These are phyloP conservation scores for Drosophila orosa DNA, from an alignment of 1,140 invertebrate species.

Conservation along the genomic window DNA sequence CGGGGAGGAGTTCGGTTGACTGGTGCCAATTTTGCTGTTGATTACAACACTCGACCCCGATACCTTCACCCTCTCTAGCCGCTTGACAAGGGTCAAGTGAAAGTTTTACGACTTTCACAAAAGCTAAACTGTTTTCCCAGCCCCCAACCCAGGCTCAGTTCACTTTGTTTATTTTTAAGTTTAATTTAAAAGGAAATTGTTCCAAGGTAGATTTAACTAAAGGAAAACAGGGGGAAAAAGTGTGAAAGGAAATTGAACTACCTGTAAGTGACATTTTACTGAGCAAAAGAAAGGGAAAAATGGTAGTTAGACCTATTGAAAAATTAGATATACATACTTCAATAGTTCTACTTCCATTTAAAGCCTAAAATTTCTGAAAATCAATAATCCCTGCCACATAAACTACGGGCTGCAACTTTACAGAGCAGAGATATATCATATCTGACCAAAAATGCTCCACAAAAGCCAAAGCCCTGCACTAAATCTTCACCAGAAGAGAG, in stretches of 20 bases:
- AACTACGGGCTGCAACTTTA: conserved; percentile 4
- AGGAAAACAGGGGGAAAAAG: conserved; percentile 1
- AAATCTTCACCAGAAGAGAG: conserved; percentile 64
- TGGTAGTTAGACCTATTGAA: not conserved
- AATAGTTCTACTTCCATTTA: not conserved
- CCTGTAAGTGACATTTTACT: conserved; percentile 1
- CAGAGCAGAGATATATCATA: conserved; percentile 28
- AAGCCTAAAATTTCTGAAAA: not conserved
- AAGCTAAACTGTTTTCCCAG: conserved; percentile 51
- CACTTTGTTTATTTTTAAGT: conserved; percentile 73
- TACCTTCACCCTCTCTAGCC: conserved; percentile 35
- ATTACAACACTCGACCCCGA: conserved; percentile 60
- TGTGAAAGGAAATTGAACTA: conserved; percentile 22
- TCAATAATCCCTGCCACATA: conserved; percentile 3
- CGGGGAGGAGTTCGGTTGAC: conserved; percentile 41
- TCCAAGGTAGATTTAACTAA: conserved; percentile 54
- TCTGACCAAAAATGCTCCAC: conserved; percentile 21
- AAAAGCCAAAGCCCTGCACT: conserved; percentile 44
- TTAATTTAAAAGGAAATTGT: conserved; percentile 74
- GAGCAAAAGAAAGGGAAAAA: not conserved
- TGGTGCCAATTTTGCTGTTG: conserved; percentile 77
- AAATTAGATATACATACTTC: no score
- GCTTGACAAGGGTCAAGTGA: conserved; percentile 75
- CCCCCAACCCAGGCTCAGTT: conserved; percentile 26
- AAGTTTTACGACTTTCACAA: conserved; percentile 66